phyloP scores from a whole-genome alignment of 2,888 invertebrate genomes.

The Alitta virens region DNA sequence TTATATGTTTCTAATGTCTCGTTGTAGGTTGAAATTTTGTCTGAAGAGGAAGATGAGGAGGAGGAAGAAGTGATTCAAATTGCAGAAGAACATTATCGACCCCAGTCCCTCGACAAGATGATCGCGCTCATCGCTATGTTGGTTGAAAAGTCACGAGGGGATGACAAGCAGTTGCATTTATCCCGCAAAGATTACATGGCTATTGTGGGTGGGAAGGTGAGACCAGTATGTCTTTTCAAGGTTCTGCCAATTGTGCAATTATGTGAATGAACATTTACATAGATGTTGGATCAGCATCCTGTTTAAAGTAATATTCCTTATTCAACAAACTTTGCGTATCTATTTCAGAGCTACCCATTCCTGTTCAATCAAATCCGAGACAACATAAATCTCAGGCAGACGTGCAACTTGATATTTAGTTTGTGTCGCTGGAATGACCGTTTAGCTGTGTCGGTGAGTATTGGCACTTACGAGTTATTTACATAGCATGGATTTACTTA shows the following conservation, averaged over 20 bases:
- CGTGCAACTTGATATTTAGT: constrained; percentile 85
- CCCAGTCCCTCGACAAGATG: constrained; percentile 92
- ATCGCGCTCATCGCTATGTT: constrained; percentile 83
- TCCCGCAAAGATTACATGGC: constrained; percentile 78
- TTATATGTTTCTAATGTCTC: not conserved
- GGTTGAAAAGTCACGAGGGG: constrained; percentile 77
- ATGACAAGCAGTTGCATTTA: constrained; percentile 70
- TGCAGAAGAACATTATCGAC: constrained; percentile 73
- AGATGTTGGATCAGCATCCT: no score
- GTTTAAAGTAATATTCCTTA: no score
- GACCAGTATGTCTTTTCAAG: not conserved
- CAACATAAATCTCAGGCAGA: constrained; percentile 86
- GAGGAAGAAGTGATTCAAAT: constrained; percentile 69
- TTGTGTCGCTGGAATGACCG: constrained; percentile 88
- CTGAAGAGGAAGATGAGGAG: constrained; percentile 63
- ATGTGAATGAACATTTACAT: no score
- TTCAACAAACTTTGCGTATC: not conserved
- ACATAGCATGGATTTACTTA: no score
- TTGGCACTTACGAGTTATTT: no score
- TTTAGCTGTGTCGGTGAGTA: constrained; percentile 72
- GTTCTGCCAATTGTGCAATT: no score
- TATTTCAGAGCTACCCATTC: constrained; percentile 80
- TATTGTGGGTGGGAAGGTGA: constrained; percentile 80
- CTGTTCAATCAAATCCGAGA: constrained; percentile 92
- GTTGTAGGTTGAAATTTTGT: constrained; percentile 65